Percentiles rank a stretch among this genome's conserved stretches.
Evolutionary conservation across 2,797 vertebrate genomes (phyloP).

Genomic region (Etheostoma nigrum): DNA sequence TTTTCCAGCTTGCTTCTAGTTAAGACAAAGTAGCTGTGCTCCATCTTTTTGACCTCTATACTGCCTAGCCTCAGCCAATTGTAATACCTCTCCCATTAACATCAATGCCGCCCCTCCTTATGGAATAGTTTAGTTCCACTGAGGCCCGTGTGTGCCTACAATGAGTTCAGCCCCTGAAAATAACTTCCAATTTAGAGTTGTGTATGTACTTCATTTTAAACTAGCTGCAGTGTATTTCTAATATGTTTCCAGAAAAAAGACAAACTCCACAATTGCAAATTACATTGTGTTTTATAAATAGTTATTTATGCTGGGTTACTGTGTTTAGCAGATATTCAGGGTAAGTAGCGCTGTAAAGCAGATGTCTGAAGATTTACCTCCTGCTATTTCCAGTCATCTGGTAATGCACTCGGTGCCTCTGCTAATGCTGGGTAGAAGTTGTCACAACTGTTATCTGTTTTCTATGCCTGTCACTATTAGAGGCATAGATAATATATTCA

Average conservation of each 20-base stretch:
- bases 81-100: conserved; percentile 60
- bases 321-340: conserved; percentile 7
- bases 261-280: conserved; percentile 1
- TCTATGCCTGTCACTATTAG: conserved; percentile 55
- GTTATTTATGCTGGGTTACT: conserved; percentile 2
- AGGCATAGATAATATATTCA: conserved; percentile 31
- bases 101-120: conserved; percentile 58
- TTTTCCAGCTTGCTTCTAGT: conserved; percentile 24
- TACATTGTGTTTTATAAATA: conserved; percentile 5
- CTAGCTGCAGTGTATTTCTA: background rate
- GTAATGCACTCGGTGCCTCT: conserved; percentile 60
- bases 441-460: conserved; percentile 66
- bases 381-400: conserved; percentile 66
- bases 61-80: conserved; percentile 41
- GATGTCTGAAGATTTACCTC: conserved; percentile 61
- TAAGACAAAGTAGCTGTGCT: conserved; percentile 41
- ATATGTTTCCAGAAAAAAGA: background rate
- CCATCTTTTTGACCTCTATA: conserved; percentile 53
- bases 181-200: conserved; percentile 47
- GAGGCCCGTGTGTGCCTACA: conserved; percentile 50
- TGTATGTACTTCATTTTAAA: conserved; percentile 15
- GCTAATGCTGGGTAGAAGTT: conserved; percentile 47
- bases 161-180: conserved; percentile 63
- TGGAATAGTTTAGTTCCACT: conserved; percentile 70
- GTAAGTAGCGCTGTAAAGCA: conserved; percentile 41